These are phyloP conservation scores for Todus mexicanus DNA, from an alignment of 2,797 vertebrate genomes.

Conservation along the genomic window DNA sequence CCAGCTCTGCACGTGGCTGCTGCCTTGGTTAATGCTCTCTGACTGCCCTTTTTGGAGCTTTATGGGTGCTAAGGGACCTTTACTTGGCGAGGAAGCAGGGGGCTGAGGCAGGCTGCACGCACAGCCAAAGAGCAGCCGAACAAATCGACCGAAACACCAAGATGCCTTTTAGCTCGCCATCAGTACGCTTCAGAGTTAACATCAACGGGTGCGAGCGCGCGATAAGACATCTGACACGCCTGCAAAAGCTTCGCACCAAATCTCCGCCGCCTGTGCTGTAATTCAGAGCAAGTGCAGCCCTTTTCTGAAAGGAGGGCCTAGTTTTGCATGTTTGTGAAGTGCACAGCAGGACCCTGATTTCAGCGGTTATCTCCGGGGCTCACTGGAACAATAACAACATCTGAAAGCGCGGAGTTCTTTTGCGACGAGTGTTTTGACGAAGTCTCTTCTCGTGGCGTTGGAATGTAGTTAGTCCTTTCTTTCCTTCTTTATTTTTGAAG, in stretches of 20 bases:
- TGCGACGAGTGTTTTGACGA: background rate
- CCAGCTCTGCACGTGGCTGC: background rate
- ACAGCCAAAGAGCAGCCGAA: background rate
- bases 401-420: background rate
- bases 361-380: background rate
- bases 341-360: conserved; percentile 32
- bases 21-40: background rate
- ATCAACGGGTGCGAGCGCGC: background rate
- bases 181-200: background rate
- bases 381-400: background rate
- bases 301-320: background rate
- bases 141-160: accelerated
- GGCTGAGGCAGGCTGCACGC: background rate
- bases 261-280: background rate
- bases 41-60: accelerated
- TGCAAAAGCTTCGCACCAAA: background rate
- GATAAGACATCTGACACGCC: background rate
- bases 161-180: background rate
- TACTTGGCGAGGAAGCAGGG: background rate
- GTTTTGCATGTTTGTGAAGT: background rate
- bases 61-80: background rate
- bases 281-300: background rate
- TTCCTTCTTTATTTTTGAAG: background rate
- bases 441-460: background rate
- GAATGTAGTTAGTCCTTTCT: too few species aligned